Conservation (phyloP, 2,888 invertebrate genomes). For the Trichogramma evanescens region DNA sequence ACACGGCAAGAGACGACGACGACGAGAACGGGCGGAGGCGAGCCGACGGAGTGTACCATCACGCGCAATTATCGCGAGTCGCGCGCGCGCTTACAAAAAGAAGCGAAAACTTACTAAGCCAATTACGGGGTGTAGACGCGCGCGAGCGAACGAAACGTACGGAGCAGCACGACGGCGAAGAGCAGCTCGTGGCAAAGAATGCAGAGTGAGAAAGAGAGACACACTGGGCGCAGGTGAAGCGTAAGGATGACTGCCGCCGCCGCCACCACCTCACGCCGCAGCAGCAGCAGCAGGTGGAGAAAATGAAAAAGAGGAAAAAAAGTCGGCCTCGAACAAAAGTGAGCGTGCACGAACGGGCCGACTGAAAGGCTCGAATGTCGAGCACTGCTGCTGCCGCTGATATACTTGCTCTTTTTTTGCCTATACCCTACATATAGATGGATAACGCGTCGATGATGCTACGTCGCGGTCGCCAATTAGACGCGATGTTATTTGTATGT, state of each 20-base stretch:
- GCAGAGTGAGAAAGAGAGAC: background rate
- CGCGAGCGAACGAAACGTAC: conserved; percentile 19
- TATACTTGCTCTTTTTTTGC: no score
- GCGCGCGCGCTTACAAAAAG: conserved; percentile 18
- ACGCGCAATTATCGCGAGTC: conserved; percentile 3
- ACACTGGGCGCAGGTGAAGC: background rate
- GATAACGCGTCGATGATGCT: conserved; percentile 25
- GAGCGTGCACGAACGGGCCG: conserved; percentile 30
- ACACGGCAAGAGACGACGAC: background rate
- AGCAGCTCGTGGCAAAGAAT: conserved; percentile 12
- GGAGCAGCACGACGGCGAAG: background rate
- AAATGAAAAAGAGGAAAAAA: conserved; percentile 28
- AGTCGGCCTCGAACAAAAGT: conserved; percentile 25
- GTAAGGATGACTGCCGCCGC: conserved; percentile 1
- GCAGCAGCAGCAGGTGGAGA: conserved; percentile 10
- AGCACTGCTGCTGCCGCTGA: background rate
- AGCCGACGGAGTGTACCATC: background rate
- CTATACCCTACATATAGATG: no score
- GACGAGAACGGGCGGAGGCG: background rate
- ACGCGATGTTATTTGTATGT: conserved; percentile 38
- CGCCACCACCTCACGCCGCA: no score
- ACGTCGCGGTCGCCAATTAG: conserved; percentile 43
- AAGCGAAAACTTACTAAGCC: conserved; percentile 25
- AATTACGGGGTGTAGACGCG: conserved; percentile 21
- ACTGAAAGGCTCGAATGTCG: conserved; percentile 35